Percentiles rank a stretch among this genome's conserved stretches.
phyloP scores from a whole-genome alignment of 2,113 vertebrate genomes.

The Dasypus novemcinctus region DNA sequence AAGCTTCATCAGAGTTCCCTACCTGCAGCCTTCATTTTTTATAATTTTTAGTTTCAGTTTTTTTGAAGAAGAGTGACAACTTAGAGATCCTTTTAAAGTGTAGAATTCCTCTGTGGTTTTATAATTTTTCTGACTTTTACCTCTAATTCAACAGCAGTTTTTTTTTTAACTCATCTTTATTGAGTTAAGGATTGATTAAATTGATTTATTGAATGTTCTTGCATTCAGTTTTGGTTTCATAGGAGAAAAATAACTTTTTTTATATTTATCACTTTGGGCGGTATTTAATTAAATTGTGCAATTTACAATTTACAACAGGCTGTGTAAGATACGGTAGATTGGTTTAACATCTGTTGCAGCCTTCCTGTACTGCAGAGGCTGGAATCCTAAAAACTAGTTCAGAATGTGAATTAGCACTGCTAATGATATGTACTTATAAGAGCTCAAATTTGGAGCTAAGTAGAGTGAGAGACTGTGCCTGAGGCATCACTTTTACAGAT shows the following conservation, averaged over 20 bases:
- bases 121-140: background rate
- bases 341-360: background rate
- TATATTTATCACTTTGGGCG: background rate
- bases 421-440: background rate
- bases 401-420: background rate
- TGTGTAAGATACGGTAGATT: background rate
- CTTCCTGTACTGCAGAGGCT: background rate
- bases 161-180: background rate
- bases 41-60: background rate
- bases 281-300: background rate
- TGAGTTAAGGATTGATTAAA: background rate
- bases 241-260: background rate
- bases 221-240: background rate
- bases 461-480: background rate
- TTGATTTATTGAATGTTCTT: background rate
- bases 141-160: background rate
- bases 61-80: background rate
- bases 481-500: background rate
- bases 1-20: no score
- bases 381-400: background rate
- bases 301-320: background rate
- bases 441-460: background rate
- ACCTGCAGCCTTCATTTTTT: background rate
- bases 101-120: background rate
- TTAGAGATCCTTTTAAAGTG: background rate